These are phyloP conservation scores for Lophotis ruficrista DNA, from an alignment of 2,113 vertebrate genomes.

Conservation along the genomic window DNA sequence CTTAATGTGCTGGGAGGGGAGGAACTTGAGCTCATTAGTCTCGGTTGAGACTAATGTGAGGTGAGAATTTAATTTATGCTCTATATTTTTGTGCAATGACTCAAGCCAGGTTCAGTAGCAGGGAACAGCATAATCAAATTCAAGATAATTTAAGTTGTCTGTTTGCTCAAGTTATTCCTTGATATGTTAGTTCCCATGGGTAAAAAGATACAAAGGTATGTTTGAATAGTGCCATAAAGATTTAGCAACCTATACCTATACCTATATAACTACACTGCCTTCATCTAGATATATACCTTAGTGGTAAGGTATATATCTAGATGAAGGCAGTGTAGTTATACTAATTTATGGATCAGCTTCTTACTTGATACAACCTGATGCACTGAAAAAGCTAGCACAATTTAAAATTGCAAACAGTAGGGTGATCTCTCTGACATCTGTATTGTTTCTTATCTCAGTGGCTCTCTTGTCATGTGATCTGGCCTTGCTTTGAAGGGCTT, in stretches of 20 bases:
- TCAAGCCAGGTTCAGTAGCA: background rate
- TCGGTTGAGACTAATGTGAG: background rate
- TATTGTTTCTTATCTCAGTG: background rate
- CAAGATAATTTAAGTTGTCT: background rate
- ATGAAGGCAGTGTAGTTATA: background rate
- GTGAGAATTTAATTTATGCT: slow-evolving; percentile 20
- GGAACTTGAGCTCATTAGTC: background rate
- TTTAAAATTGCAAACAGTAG: background rate
- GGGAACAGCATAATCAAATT: background rate
- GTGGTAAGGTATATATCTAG: background rate
- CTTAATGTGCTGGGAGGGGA: background rate
- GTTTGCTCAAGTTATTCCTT: background rate
- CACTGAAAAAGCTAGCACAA: background rate
- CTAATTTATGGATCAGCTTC: background rate
- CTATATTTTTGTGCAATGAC: background rate
- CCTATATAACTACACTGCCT: too few relatives aligned
- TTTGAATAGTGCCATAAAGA: background rate
- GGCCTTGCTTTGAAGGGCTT: background rate
- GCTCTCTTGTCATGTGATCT: background rate
- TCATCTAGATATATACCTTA: too few relatives aligned
- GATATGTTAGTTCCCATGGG: background rate
- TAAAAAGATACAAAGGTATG: background rate
- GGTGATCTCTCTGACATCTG: background rate
- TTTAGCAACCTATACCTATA: background rate
- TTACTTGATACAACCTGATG: background rate